phyloP scores from a whole-genome alignment of 2,797 vertebrate genomes.

The Phyllotis vaccarum region DNA sequence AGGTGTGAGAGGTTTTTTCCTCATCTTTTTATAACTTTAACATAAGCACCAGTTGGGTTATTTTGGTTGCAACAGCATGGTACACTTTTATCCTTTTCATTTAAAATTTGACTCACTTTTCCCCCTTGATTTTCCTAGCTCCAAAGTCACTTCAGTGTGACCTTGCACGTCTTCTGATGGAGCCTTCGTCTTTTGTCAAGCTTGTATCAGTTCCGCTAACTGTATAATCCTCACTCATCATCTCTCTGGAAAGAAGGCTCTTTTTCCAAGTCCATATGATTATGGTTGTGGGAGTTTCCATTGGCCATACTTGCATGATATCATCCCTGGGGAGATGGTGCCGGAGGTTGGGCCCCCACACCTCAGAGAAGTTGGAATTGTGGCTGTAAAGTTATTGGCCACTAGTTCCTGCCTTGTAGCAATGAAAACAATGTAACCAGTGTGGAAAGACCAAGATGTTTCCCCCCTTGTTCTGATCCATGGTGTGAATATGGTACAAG shows the following conservation, averaged over 20 bases:
- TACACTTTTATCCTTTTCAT: slow-evolving; percentile 74
- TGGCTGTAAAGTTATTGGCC: neutral
- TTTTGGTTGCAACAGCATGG: slow-evolving; percentile 62
- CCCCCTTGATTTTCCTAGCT: neutral
- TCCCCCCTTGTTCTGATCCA: neutral
- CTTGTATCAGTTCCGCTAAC: neutral
- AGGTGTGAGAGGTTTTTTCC: slow-evolving; percentile 65
- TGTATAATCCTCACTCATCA: neutral
- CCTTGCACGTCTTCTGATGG: neutral
- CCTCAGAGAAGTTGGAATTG: neutral
- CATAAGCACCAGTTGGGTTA: slow-evolving; percentile 62
- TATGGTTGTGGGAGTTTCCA: neutral
- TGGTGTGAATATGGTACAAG: neutral
- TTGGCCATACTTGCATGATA: too few species aligned
- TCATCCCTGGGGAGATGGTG: neutral
- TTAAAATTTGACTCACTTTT: slow-evolving; percentile 74
- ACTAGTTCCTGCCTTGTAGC: neutral
- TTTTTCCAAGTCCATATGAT: neutral
- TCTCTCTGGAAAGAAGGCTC: neutral
- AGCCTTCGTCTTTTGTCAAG: neutral
- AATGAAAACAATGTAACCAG: neutral
- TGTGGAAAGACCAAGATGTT: neutral
- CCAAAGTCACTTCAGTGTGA: neutral
- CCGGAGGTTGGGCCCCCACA: neutral
- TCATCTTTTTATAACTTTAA: slow-evolving; percentile 65